Conservation (phyloP, 1,140 invertebrate species). For the Harpegnathos saltator region DNA sequence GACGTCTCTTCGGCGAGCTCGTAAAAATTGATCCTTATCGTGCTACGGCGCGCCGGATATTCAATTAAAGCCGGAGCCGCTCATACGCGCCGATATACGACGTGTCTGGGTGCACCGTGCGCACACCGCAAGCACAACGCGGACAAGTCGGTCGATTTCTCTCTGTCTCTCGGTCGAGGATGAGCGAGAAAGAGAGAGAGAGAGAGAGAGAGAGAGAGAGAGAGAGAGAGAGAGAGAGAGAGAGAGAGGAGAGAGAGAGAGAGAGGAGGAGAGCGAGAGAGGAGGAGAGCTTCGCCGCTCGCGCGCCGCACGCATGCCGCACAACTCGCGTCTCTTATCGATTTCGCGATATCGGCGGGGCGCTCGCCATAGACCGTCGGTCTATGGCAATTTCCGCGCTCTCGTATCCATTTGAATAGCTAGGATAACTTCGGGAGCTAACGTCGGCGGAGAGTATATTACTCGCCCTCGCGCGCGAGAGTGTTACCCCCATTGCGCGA, state of each 20-base stretch:
- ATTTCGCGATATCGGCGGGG: slow-evolving; percentile 60
- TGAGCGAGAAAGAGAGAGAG: slow-evolving; percentile 46
- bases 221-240: background rate
- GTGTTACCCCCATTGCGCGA: background rate
- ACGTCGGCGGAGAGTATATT: slow-evolving; percentile 59
- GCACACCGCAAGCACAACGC: background rate
- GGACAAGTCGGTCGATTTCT: slow-evolving; percentile 12
- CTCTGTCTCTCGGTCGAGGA: no score
- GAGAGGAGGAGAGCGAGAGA: slow-evolving; percentile 21
- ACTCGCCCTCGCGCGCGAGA: background rate
- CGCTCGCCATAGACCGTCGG: slow-evolving; percentile 10
- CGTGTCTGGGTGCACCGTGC: background rate
- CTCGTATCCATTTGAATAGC: slow-evolving; percentile 64
- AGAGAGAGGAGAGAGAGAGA: background rate
- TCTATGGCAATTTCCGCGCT: slow-evolving; percentile 63
- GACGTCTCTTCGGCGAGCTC: slow-evolving; percentile 39
- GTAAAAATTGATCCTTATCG: slow-evolving; percentile 58
- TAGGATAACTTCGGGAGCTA: slow-evolving; percentile 64
- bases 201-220: slow-evolving; percentile 24
- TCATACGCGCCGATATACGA: slow-evolving; percentile 40
- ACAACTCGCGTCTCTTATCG: slow-evolving; percentile 62
- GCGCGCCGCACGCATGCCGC: slow-evolving; percentile 53
- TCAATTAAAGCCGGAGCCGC: slow-evolving; percentile 43
- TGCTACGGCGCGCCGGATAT: slow-evolving; percentile 37
- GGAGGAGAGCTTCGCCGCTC: background rate